phyloP scores from a whole-genome alignment of 2,113 vertebrate genomes.

The Thamnophis sirtalis region DNA sequence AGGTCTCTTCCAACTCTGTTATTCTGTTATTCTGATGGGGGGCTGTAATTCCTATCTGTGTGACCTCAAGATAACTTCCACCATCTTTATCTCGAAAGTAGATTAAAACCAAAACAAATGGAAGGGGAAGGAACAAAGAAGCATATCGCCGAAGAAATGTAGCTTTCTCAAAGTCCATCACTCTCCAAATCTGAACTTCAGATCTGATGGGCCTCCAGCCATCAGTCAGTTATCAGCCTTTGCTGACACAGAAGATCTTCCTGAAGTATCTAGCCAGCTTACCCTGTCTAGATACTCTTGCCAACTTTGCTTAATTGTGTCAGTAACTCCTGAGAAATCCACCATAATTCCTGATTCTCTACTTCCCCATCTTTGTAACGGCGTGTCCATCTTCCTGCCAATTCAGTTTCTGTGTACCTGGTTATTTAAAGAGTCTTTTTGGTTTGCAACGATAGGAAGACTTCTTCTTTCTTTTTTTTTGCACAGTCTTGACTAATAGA shows the following conservation, averaged over 20 bases:
- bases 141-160: neutral
- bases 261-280: neutral
- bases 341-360: neutral
- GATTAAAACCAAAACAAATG: neutral
- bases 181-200: neutral
- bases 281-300: neutral
- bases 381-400: neutral
- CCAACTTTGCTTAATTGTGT: slow-evolving; percentile 7
- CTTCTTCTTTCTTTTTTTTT: neutral
- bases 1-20: no score
- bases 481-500: neutral
- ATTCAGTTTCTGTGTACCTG: neutral
- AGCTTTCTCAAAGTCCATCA: neutral
- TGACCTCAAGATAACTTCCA: neutral
- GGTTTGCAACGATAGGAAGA: neutral
- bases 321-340: slow-evolving; percentile 6
- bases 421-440: slow-evolving; percentile 10
- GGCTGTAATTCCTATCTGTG: neutral
- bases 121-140: neutral
- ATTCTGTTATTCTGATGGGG: neutral
- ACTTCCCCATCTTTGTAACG: neutral
- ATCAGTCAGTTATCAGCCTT: neutral
- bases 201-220: neutral
- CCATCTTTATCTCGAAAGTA: neutral
- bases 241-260: neutral